Evolutionary conservation across 35 echinoderm and acorn worm species (phyloP), one percentile per base, ranked within the genome.

Genomic region (Nesometra sesokonis): DNA sequence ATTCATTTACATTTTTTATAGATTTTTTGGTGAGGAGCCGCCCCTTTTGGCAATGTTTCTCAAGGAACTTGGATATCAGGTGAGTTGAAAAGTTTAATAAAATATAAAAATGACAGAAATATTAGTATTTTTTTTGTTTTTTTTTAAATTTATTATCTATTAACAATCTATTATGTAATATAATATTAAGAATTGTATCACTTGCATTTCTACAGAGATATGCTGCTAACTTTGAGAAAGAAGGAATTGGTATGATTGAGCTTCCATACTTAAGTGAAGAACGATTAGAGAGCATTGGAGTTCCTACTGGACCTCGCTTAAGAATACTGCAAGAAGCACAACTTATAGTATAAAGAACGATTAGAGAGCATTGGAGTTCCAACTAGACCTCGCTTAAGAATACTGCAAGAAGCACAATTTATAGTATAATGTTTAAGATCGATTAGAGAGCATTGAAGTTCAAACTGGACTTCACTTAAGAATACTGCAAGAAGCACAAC

Each of bases 21-120:
- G 95, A 92, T 97, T 97, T 85, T 97, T 97, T 85, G 95, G 95
- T 81, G 92, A 93, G 76, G 95, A 97, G 82, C 95, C 95, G 9
- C 95, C 95, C 11, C 78, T 97, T 37, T 77, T 97, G 79, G 85
- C 92, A 21, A 82, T 97, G 31, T 93, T 97, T 77, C 79, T 97
- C 0, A 91, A 88, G 39, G 92, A 92, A 77, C 46, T 97, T 17
- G 95, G 95, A 29, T 97, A 97, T 90, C 92, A 94, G 84, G 95
- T 97, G 84, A 94, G 84, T 90, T 77, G 3, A 9, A 30, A 8
- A 78, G 77, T 33, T 8, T 30, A 78, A 78, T 30, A 9, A 30
- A 78, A 78, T 4, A 33, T 30, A 78, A 78, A 5, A 78, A 78
- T 78, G n/a, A 9, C 9, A 78, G n/a, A 5, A 78, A 27, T 78